Evolutionary conservation across 2,113 vertebrate species (phyloP).

Genomic region (Otocyon megalotis): DNA sequence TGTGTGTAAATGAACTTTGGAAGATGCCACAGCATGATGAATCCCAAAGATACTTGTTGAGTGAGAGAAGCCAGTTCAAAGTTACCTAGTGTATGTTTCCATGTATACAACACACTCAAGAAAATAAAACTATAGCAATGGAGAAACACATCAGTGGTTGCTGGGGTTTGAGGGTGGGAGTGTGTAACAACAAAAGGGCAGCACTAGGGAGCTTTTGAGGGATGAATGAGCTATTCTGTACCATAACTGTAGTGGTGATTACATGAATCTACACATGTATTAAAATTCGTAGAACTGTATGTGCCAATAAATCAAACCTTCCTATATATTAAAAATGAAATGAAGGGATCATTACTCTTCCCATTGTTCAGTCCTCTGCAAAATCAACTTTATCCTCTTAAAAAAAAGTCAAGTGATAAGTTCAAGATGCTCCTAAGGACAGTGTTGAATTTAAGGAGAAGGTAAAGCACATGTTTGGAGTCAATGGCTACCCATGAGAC

Average conservation of each 20-base stretch:
- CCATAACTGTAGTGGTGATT: neutral
- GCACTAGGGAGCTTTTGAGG: neutral
- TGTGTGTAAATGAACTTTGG: neutral
- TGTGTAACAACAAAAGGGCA: neutral
- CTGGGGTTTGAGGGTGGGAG: neutral
- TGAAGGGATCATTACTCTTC: neutral
- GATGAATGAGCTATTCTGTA: neutral
- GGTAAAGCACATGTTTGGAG: neutral
- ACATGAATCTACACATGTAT: neutral
- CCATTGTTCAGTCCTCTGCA: neutral
- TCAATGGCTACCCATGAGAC: neutral
- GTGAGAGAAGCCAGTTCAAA: constrained; percentile 14
- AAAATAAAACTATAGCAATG: neutral
- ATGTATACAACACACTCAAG: neutral
- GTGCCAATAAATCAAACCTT: neutral
- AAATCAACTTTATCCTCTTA: constrained; percentile 28
- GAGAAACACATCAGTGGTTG: neutral
- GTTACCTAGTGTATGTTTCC: neutral
- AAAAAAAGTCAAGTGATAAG: neutral
- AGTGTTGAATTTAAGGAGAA: neutral
- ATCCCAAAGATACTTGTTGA: neutral
- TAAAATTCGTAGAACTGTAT: neutral
- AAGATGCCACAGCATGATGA: neutral
- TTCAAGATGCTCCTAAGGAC: neutral
- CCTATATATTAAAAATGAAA: neutral